phyloP scores from a whole-genome alignment of 2,888 invertebrate species.

The Anorthoa munda region DNA sequence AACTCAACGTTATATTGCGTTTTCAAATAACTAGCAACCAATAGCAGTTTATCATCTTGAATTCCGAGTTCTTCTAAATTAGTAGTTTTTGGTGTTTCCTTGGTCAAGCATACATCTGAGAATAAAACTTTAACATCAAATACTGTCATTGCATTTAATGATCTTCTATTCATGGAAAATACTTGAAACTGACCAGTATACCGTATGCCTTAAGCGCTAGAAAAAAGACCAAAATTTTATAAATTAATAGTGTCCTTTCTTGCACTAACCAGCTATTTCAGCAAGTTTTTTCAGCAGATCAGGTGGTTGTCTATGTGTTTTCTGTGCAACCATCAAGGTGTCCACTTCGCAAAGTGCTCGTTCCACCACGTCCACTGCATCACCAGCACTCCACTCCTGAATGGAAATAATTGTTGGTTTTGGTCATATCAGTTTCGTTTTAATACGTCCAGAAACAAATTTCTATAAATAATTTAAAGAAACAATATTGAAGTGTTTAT shows the following conservation, averaged over 20 bases:
- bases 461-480: neutral
- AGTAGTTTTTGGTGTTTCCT: conserved; percentile 10
- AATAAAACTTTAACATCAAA: neutral
- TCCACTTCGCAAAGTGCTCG: conserved; percentile 53
- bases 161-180: neutral
- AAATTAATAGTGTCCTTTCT: neutral
- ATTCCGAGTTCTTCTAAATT: conserved; percentile 61
- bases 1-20: conserved; percentile 45
- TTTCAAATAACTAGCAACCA: conserved; percentile 44
- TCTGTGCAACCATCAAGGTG: conserved; percentile 41
- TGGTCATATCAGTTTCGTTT: neutral
- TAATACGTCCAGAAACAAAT: neutral
- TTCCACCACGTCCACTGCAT: conserved; percentile 53
- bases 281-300: conserved; percentile 61
- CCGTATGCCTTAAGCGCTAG: no score
- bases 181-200: no score
- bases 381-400: conserved; percentile 21
- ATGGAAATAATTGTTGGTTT: neutral
- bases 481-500: neutral
- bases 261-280: conserved; percentile 58
- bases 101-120: conserved; percentile 54
- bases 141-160: neutral
- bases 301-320: conserved; percentile 1
- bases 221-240: no score
- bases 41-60: conserved; percentile 35